These are phyloP conservation scores for Forbesichthys agassizii DNA, from an alignment of 2,113 vertebrate genomes.

Conservation along the genomic window DNA sequence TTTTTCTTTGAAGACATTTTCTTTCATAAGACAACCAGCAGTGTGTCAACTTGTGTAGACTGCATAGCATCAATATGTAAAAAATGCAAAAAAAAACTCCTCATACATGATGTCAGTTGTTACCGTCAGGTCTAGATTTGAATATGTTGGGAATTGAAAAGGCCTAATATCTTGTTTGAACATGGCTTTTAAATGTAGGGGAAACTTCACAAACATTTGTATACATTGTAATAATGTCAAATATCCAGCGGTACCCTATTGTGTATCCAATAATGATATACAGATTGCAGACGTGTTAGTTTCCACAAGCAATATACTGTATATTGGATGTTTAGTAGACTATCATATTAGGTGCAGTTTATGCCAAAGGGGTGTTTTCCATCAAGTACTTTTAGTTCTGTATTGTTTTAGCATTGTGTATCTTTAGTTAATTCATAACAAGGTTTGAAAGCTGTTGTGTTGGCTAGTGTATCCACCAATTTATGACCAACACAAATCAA, in stretches of 20 bases:
- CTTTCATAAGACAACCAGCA: conserved; percentile 50
- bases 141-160: background rate
- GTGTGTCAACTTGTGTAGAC: conserved; percentile 24
- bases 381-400: conserved; percentile 39
- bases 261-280: conserved; percentile 30
- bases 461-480: conserved; percentile 41
- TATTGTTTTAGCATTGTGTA: conserved; percentile 18
- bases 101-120: conserved; percentile 13
- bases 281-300: conserved; percentile 29
- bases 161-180: conserved; percentile 6
- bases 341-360: conserved; percentile 55
- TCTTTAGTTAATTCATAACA: conserved; percentile 27
- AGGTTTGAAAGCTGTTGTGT: conserved; percentile 19
- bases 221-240: conserved; percentile 45
- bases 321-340: conserved; percentile 28
- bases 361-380: conserved; percentile 64
- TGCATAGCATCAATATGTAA: conserved; percentile 8
- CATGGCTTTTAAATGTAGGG: conserved; percentile 11
- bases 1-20: background rate
- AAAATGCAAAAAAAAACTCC: conserved; percentile 6
- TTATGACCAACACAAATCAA: conserved; percentile 19
- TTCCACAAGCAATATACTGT: conserved; percentile 56
- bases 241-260: conserved; percentile 44
- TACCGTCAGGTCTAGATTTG: conserved; percentile 16
- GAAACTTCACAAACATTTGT: conserved; percentile 38